These are phyloP conservation scores for Pantelozetes paolii DNA, from an alignment of 2,888 invertebrate species.

Conservation along the genomic window DNA sequence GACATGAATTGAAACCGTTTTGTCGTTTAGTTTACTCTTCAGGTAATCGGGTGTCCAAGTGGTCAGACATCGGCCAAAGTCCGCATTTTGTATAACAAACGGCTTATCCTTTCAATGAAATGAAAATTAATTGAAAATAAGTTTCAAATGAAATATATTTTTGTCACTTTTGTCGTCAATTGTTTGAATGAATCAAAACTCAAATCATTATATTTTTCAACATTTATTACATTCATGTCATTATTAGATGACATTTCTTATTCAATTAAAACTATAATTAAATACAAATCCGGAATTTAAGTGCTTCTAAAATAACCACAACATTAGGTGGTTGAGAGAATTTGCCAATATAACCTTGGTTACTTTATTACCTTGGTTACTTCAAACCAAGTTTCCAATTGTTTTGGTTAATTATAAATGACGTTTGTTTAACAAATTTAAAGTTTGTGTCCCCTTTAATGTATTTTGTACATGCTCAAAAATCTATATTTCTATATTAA, in stretches of 20 bases:
- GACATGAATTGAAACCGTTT: slow-evolving; percentile 57
- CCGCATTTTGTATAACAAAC: slow-evolving; percentile 53
- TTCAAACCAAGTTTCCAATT: no score
- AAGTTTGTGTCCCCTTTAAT: no score
- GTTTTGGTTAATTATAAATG: no score
- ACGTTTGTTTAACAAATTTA: no score
- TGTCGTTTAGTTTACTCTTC: slow-evolving; percentile 51
- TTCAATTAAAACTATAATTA: neutral
- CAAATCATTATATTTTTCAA: slow-evolving; percentile 20
- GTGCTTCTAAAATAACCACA: no score
- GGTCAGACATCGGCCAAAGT: slow-evolving; percentile 55
- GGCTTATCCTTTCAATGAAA: slow-evolving; percentile 50
- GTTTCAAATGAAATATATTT: neutral
- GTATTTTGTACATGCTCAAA: no score
- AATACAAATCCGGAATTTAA: no score
- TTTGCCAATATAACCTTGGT: no score
- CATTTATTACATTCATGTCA: neutral
- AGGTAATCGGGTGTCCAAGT: slow-evolving; percentile 57
- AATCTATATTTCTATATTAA: no score
- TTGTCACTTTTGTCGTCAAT: slow-evolving; percentile 10
- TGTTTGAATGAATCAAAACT: neutral
- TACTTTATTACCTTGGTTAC: no score
- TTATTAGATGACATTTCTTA: neutral
- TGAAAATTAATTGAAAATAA: slow-evolving; percentile 22
- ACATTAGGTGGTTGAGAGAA: no score